Percentiles rank a stretch among this genome's conserved stretches.
These are phyloP conservation scores for Aradus depressus DNA, from an alignment of 2,888 invertebrate species.

Conservation along the genomic window DNA sequence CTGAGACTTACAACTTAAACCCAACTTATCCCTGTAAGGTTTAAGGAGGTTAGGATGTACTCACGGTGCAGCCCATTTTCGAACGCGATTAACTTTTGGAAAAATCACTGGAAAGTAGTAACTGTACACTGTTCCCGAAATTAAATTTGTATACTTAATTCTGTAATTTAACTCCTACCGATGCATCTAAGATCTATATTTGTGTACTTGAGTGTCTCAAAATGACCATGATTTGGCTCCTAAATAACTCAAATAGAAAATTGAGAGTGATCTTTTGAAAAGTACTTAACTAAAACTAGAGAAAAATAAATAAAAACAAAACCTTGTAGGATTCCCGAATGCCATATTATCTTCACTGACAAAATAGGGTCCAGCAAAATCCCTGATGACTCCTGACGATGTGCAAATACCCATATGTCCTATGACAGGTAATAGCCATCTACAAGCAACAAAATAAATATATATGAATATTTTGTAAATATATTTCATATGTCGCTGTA, in stretches of 20 bases:
- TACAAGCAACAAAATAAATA: constrained; percentile 36
- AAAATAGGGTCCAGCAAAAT: constrained; percentile 94
- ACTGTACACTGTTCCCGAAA: no score
- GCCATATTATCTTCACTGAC: constrained; percentile 89
- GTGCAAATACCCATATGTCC: constrained; percentile 96
- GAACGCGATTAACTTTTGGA: no score
- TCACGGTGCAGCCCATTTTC: no score
- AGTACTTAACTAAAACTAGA: not conserved
- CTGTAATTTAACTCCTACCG: no score
- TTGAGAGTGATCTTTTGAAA: not conserved
- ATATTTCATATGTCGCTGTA: not conserved
- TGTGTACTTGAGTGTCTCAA: no score
- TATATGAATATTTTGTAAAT: not conserved
- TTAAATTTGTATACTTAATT: no score
- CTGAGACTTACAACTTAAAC: no score
- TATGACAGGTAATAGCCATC: constrained; percentile 92
- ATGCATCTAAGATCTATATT: no score
- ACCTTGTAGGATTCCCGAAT: constrained; percentile 77
- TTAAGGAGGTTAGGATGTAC: no score
- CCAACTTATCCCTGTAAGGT: no score
- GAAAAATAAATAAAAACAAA: constrained; percentile 39
- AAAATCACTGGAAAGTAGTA: no score
- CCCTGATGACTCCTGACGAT: constrained; percentile 81
- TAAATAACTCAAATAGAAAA: not conserved
- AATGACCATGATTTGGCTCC: no score